A percentile compares a stretch with the other conserved stretches of the same genome.
These are phyloP conservation scores for Oxyruncus cristatus DNA, from an alignment of 2,113 vertebrate species.

Conservation along the genomic window DNA sequence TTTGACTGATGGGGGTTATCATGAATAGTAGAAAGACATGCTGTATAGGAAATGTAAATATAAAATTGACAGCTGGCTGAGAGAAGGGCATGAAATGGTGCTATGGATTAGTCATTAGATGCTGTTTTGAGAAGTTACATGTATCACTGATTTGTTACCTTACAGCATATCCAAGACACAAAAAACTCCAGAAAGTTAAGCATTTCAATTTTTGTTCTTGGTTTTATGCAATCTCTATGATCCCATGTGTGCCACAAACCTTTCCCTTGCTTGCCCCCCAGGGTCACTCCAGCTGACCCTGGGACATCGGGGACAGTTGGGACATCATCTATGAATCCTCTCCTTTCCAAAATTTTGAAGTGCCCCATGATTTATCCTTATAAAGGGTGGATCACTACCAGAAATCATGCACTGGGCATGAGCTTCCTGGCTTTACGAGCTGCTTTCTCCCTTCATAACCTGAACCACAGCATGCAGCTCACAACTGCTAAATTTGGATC, in stretches of 20 bases:
- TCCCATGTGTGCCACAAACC: neutral
- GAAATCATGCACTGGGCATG: neutral
- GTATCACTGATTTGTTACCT: neutral
- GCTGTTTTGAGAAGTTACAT: neutral
- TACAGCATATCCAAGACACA: neutral
- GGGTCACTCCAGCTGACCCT: neutral
- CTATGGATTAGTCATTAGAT: neutral
- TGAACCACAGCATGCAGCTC: neutral
- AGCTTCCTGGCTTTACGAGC: neutral
- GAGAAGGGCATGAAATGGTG: neutral
- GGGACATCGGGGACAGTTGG: neutral
- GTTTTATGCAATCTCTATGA: neutral
- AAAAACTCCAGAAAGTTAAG: neutral
- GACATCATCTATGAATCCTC: neutral
- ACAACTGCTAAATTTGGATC: slow-evolving; percentile 19
- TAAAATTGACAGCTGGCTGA: neutral
- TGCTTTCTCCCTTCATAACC: slow-evolving; percentile 1
- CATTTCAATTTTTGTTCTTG: neutral
- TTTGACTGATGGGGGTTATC: neutral
- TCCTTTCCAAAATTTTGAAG: neutral
- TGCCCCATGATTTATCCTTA: neutral
- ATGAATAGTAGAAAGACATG: neutral
- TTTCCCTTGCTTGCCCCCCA: neutral
- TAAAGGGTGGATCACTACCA: neutral
- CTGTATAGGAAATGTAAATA: neutral